Conservation (phyloP, 2,888 invertebrate species). For the Heliconius sara region DNA sequence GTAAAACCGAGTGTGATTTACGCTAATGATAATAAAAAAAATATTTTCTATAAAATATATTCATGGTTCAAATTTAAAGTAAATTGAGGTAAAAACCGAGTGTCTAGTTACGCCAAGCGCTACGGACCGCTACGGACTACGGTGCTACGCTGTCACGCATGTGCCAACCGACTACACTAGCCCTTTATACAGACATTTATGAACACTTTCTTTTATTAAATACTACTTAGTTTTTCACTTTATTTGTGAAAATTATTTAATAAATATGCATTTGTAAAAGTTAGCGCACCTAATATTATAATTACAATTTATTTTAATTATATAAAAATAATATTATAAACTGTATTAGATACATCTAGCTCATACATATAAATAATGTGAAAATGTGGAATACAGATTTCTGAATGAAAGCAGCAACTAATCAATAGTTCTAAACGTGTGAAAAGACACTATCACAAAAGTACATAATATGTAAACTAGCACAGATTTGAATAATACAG, state of each 20-base stretch:
- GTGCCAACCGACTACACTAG: slow-evolving; percentile 50
- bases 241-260: background rate
- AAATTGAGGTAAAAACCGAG: background rate
- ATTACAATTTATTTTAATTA: too few species aligned
- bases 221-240: background rate
- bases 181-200: slow-evolving; percentile 31
- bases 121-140: slow-evolving; percentile 52
- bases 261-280: background rate
- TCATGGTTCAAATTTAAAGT: slow-evolving; percentile 4
- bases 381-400: background rate
- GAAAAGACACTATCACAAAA: slow-evolving; percentile 49
- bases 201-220: slow-evolving; percentile 13
- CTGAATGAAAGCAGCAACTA: slow-evolving; percentile 27
- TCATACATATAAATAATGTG: slow-evolving; percentile 7
- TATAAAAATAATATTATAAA: background rate
- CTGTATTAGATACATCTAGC: background rate
- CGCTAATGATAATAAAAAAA: background rate
- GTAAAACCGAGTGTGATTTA: background rate
- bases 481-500: slow-evolving; percentile 66
- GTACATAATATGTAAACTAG: slow-evolving; percentile 51
- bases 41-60: background rate
- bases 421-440: slow-evolving; percentile 38
- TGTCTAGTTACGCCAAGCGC: slow-evolving; percentile 37
- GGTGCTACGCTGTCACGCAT: slow-evolving; percentile 57
- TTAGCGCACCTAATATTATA: background rate